Percentiles rank a stretch among this genome's conserved stretches.
Conservation (phyloP, 2,888 invertebrate genomes). For the Dendrolimus houi region DNA sequence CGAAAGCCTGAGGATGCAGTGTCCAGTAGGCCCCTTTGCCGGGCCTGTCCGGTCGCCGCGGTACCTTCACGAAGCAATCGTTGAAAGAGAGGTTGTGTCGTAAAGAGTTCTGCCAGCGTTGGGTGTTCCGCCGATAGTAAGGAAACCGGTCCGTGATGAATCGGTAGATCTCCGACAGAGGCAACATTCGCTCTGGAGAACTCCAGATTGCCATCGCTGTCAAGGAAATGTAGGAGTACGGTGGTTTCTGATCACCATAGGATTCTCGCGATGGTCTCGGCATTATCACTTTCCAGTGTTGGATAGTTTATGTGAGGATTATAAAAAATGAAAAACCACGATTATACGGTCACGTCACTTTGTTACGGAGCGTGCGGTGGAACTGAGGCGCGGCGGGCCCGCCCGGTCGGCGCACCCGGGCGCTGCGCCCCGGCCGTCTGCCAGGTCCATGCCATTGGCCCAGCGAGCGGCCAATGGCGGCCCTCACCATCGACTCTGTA, state of each 20-base stretch:
- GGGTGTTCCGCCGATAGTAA: constrained; percentile 92
- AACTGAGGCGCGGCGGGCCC: constrained; percentile 64
- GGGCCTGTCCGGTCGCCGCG: constrained; percentile 85
- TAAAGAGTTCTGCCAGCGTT: constrained; percentile 88
- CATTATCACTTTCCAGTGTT: constrained; percentile 77
- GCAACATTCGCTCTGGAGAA: constrained; percentile 97
- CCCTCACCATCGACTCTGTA: constrained; percentile 22
- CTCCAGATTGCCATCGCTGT: constrained; percentile 99
- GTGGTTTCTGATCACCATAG: constrained; percentile 99
- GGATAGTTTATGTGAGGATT: constrained; percentile 17
- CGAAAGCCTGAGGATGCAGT: constrained; percentile 87
- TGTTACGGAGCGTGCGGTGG: constrained; percentile 56
- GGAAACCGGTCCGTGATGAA: constrained; percentile 95
- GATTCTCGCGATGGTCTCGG: constrained; percentile 97
- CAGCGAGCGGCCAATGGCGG: constrained; percentile 37
- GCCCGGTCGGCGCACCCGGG: constrained; percentile 35
- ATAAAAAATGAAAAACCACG: constrained; percentile 32
- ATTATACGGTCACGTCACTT: constrained; percentile 53
- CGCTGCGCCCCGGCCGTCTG: constrained; percentile 22
- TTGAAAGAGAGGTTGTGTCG: constrained; percentile 97
- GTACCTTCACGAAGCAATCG: constrained; percentile 96
- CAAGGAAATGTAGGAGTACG: constrained; percentile 98
- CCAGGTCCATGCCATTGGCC: constrained; percentile 37
- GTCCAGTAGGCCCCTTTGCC: constrained; percentile 93
- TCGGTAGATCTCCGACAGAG: constrained; percentile 74